Evolutionary conservation across 2,113 vertebrate genomes (phyloP).

Genomic region (Odocoileus virginianus): DNA sequence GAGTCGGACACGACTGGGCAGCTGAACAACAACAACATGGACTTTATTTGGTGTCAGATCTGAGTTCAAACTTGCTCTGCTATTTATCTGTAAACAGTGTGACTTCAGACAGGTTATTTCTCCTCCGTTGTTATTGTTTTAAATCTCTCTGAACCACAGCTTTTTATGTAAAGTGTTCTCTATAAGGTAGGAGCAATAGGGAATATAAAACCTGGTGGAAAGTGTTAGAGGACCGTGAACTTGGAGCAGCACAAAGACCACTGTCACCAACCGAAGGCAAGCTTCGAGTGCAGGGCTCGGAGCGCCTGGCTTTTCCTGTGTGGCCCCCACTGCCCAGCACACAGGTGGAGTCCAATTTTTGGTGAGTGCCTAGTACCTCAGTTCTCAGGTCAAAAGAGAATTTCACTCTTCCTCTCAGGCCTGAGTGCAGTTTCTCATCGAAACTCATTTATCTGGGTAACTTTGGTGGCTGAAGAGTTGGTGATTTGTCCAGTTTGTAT

Average conservation of each 20-base stretch:
- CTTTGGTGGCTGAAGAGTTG: background rate
- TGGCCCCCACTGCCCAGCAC: rapidly evolving
- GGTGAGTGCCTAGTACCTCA: rapidly evolving
- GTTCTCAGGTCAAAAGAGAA: background rate
- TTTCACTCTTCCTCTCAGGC: background rate
- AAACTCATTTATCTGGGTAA: background rate
- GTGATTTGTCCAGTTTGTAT: background rate
- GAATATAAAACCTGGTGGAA: background rate
- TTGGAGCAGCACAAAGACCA: background rate
- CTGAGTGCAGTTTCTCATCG: background rate
- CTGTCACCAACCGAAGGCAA: background rate
- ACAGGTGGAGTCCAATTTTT: rapidly evolving
- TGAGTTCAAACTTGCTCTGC: background rate
- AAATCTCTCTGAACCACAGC: background rate
- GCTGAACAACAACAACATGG: background rate
- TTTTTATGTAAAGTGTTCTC: background rate
- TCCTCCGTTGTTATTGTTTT: background rate
- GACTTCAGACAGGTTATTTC: background rate
- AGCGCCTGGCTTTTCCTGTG: rapidly evolving
- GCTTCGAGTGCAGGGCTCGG: rapidly evolving
- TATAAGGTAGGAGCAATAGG: background rate
- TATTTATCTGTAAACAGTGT: background rate
- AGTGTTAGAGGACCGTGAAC: background rate
- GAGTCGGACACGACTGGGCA: rapidly evolving
- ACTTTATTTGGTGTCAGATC: background rate